Evolutionary conservation across 37 sponge, comb jelly and placozoan genomes (phyloP), one percentile per base, ranked within the genome.

Genomic region (Cliona cf. orientalis): DNA sequence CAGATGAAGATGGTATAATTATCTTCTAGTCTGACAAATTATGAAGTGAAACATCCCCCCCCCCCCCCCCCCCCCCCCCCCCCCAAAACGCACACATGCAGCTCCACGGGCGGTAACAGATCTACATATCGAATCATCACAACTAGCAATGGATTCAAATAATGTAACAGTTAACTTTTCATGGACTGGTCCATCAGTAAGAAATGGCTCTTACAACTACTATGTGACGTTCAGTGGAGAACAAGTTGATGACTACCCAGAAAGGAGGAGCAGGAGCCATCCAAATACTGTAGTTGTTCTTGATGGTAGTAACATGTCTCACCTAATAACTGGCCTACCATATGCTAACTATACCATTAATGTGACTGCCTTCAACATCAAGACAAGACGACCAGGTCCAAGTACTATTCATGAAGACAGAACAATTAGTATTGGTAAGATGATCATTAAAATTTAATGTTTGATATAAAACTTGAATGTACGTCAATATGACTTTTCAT

Each of bases 1-100:
- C 89, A 19, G 63, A 58, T 56, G 77, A 88, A 39, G 82, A 81
- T 82, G 78, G 89, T 88, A 35, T 75, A 83, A n/a, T n/a, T n/a
- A n/a, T n/a, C n/a, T n/a, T n/a, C n/a, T n/a, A n/a, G n/a, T n/a
- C n/a, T n/a, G n/a, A n/a, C n/a, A n/a, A n/a, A n/a, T n/a, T n/a
- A n/a, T n/a, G n/a, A n/a, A n/a, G n/a, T n/a, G n/a, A n/a, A n/a
- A n/a, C n/a, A n/a, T n/a, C n/a, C n/a, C n/a, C n/a, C n/a, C n/a
- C n/a, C n/a, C n/a, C n/a, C n/a, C n/a, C n/a, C n/a, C n/a, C n/a
- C 53, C 9, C 53, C 9, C 53, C 9, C 53, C 9, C 53, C 9
- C 53, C 9, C 53, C 9, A 9, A 49, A 9, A 49, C 53, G 36
- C 29, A 25, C 29, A 62, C 63, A 62, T 35, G 40, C 71, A 80